A percentile compares a stretch with the other conserved stretches of the same genome.
phyloP scores from a whole-genome alignment of 2,888 invertebrate species.

The Acrobasis repandana region DNA sequence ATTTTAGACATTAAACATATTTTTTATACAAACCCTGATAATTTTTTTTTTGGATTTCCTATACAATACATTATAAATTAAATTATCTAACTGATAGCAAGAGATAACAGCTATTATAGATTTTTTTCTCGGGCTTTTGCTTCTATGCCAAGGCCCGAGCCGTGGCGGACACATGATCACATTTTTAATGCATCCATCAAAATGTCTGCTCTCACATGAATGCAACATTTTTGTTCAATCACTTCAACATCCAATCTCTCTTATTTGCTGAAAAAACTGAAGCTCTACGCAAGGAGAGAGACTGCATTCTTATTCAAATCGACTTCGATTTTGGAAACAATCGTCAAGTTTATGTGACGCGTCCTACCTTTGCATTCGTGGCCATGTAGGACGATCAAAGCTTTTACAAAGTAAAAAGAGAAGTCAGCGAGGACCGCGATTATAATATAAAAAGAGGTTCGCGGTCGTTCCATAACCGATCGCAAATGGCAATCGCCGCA shows the following conservation, averaged over 20 bases:
- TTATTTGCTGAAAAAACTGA: constrained; percentile 26
- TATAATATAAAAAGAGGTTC: constrained; percentile 80
- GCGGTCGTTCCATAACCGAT: constrained; percentile 80
- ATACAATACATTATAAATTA: too few species aligned
- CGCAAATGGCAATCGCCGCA: constrained; percentile 80
- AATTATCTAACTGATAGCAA: too few species aligned
- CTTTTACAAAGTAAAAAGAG: constrained; percentile 65
- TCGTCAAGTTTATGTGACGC: constrained; percentile 38
- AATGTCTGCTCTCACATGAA: constrained; percentile 9
- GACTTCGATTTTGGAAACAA: constrained; percentile 25
- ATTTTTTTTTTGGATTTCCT: too few species aligned
- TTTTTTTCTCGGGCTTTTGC: too few species aligned
- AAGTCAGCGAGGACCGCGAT: constrained; percentile 69
- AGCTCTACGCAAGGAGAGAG: constrained; percentile 22
- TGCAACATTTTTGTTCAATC: neutral
- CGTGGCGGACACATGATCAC: neutral
- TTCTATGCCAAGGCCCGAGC: neutral
- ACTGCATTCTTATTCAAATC: constrained; percentile 31
- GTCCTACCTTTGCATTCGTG: constrained; percentile 54
- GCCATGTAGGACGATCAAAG: constrained; percentile 57
- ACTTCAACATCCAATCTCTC: neutral
- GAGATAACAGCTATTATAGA: too few species aligned
- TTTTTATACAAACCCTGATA: too few species aligned
- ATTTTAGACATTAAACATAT: too few species aligned
- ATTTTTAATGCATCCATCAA: neutral